These are phyloP conservation scores for Balearica regulorum DNA, from an alignment of 2,797 vertebrate species.

Conservation along the genomic window DNA sequence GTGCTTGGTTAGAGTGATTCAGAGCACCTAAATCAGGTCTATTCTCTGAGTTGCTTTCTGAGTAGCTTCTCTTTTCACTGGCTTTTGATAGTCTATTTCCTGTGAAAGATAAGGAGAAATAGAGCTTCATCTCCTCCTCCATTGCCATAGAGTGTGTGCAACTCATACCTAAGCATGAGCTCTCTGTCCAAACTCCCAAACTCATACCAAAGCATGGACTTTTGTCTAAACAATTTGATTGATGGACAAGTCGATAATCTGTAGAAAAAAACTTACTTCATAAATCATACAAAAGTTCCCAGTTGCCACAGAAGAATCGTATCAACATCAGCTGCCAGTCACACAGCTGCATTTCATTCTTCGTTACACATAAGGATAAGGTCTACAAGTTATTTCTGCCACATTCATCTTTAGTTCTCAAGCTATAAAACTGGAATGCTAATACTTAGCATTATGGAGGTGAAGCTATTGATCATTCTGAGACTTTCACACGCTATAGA, in stretches of 20 bases:
- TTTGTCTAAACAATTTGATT: neutral
- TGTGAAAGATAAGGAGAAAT: neutral
- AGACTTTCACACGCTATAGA: neutral
- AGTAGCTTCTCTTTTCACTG: neutral
- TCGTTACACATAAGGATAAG: neutral
- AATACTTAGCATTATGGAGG: neutral
- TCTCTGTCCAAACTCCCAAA: neutral
- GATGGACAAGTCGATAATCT: neutral
- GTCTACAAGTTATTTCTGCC: neutral
- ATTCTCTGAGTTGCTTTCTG: neutral
- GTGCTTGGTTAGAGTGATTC: neutral
- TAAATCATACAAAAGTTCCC: neutral
- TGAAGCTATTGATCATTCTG: neutral
- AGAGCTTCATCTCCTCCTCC: neutral
- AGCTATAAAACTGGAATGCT: neutral
- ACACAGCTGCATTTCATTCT: neutral
- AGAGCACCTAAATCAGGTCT: neutral
- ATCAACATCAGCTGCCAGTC: neutral
- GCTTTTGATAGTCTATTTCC: neutral
- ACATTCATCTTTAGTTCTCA: neutral
- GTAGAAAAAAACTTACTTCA: neutral
- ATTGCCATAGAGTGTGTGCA: fast-evolving
- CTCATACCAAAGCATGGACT: neutral
- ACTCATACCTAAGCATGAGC: neutral
- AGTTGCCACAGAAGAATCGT: neutral